Evolutionary conservation across 2,888 invertebrate genomes (phyloP), one percentile per base, ranked within the genome.

Genomic region (Mesorhabditis belari): DNA sequence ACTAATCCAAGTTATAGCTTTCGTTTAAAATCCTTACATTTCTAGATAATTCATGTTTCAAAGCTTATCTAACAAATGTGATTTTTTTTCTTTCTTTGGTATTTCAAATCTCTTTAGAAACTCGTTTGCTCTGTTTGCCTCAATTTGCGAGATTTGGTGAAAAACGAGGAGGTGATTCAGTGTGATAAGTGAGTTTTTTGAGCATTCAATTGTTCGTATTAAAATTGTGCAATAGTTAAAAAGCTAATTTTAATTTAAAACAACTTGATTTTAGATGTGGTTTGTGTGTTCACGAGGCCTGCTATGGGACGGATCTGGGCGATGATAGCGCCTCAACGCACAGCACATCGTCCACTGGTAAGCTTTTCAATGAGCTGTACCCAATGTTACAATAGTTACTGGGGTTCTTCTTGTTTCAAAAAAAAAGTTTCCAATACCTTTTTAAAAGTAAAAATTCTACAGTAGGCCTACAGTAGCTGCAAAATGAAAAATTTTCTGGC

Each of bases 231-330:
- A 53, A n/a, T 49, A 27, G 24, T 58, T 26, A 55, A 54, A 24
- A 25, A n/a, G 21, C 58, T 28, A 6, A 50, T 27, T 17, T 29
- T 27, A 24, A 17, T 60, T 61, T 9, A 35, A n/a, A 24, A 61
- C n/a, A 17, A 24, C 35, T 27, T 49, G 12, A 12, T 61, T 71
- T 44, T 57, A 77, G 76, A 49, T 80, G 80, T 58, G 74, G 74
- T 25, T 57, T 80, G 5, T 59, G 67, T 5, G 79, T 80, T 5
- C 80, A 80, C 66, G 80, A 80, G 57, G 24, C 58, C 0, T 80
- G 80, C 54, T 80, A 80, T 59, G 70, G 55, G 6, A 55, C 65
- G 27, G 72, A 73, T 23, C 24, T 49, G n/a, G 56, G 25, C 24
- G 60, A 62, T n/a, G 63, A 64, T 9, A 26, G 49, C 6, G 56